Conservation (phyloP, 2,888 invertebrate species). For the Euplagia quadripunctaria region DNA sequence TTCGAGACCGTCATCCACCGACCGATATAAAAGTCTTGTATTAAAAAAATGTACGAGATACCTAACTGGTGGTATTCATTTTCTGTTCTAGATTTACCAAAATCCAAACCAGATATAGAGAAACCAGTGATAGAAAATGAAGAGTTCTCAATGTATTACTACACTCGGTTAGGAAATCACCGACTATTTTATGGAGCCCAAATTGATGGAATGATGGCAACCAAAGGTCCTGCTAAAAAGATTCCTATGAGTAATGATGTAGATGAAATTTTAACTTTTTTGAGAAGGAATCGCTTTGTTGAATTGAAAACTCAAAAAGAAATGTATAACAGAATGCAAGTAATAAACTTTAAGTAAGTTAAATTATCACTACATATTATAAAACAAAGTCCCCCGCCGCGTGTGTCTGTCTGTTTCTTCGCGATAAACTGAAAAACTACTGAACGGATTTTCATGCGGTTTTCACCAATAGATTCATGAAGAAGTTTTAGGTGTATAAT, state of each 20-base stretch:
- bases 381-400: too few relatives aligned
- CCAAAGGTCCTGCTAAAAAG: constrained; percentile 23
- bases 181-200: constrained; percentile 62
- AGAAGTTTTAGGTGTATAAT: too few relatives aligned
- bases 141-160: constrained; percentile 59
- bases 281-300: constrained; percentile 50
- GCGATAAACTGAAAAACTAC: too few relatives aligned
- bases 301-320: constrained; percentile 61
- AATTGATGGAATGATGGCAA: constrained; percentile 59
- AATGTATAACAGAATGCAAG: constrained; percentile 51
- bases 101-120: constrained; percentile 44
- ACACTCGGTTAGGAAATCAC: constrained; percentile 49
- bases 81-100: constrained; percentile 53
- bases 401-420: too few relatives aligned
- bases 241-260: constrained; percentile 42
- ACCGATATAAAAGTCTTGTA: background rate
- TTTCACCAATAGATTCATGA: too few relatives aligned
- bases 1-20: background rate
- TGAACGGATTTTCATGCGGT: too few relatives aligned
- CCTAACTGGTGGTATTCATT: background rate
- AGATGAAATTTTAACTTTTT: constrained; percentile 51
- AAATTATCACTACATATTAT: background rate
- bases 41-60: background rate
- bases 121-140: constrained; percentile 63
- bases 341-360: constrained; percentile 58